Evolutionary conservation across 2,888 invertebrate genomes (phyloP).

Genomic region (Leptarthrus brevirostris): DNA sequence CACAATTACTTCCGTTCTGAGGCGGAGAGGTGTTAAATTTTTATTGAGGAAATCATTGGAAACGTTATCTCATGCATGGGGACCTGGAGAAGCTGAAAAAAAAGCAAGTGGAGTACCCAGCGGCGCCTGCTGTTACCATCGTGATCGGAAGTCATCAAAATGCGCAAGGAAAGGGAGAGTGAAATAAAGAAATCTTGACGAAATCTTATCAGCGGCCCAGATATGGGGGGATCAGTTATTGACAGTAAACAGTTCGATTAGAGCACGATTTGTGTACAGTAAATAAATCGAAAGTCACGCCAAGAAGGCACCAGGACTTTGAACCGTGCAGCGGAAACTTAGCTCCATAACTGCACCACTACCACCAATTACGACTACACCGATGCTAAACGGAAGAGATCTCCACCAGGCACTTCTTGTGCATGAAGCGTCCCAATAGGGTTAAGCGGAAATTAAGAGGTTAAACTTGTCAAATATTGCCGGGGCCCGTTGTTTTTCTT

Average conservation of each 20-base stretch:
- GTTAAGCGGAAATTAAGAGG: constrained; percentile 39
- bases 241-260: constrained; percentile 31
- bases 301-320: constrained; percentile 1
- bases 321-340: background rate
- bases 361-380: too few species aligned
- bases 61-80: background rate
- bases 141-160: constrained; percentile 11
- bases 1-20: constrained; percentile 20
- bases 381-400: too few species aligned
- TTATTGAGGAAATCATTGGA: constrained; percentile 35
- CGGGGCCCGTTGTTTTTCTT: constrained; percentile 3
- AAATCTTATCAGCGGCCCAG: constrained; percentile 29
- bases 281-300: constrained; percentile 2
- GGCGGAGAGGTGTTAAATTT: constrained; percentile 23
- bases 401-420: too few species aligned
- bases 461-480: constrained; percentile 18
- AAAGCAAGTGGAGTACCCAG: background rate
- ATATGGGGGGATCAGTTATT: constrained; percentile 10
- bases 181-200: constrained; percentile 14
- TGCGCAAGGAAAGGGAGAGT: background rate
- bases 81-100: background rate
- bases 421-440: background rate
- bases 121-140: constrained; percentile 11
- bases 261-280: constrained; percentile 8
- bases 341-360: background rate